phyloP scores from a whole-genome alignment of 2,113 vertebrate species.

The Ammodramus savannarum region DNA sequence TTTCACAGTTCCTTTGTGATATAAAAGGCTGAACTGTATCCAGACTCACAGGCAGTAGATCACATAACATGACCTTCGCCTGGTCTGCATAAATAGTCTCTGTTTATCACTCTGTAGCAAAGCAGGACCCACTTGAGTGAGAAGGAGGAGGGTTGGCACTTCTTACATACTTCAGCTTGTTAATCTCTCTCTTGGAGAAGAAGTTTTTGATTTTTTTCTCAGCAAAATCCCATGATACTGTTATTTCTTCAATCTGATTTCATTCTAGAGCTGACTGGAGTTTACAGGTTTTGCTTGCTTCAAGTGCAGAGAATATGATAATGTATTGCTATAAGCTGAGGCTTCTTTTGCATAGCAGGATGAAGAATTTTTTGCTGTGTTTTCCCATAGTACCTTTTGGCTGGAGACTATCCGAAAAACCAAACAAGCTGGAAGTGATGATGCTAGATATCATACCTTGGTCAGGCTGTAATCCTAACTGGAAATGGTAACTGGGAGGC shows the following conservation, averaged over 20 bases:
- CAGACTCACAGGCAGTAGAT: neutral
- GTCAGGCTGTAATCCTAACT: neutral
- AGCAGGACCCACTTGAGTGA: neutral
- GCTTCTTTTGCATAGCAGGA: neutral
- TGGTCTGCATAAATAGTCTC: neutral
- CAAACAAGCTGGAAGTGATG: neutral
- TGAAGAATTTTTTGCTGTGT: neutral
- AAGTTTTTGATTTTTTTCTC: neutral
- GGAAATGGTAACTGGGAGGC: neutral
- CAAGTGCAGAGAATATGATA: neutral
- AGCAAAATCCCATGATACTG: neutral
- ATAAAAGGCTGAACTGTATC: neutral
- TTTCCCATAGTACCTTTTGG: neutral
- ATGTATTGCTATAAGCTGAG: neutral
- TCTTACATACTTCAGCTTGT: neutral
- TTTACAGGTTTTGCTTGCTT: neutral
- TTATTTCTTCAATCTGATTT: neutral
- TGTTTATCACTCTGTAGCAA: neutral
- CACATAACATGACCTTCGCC: neutral
- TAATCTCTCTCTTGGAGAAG: neutral
- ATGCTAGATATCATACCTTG: neutral
- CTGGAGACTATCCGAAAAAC: neutral
- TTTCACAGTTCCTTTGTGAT: neutral
- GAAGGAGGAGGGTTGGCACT: neutral
- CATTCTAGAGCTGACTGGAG: neutral